Evolutionary conservation across 2,797 vertebrate species (phyloP).

Genomic region (Anguilla anguilla): DNA sequence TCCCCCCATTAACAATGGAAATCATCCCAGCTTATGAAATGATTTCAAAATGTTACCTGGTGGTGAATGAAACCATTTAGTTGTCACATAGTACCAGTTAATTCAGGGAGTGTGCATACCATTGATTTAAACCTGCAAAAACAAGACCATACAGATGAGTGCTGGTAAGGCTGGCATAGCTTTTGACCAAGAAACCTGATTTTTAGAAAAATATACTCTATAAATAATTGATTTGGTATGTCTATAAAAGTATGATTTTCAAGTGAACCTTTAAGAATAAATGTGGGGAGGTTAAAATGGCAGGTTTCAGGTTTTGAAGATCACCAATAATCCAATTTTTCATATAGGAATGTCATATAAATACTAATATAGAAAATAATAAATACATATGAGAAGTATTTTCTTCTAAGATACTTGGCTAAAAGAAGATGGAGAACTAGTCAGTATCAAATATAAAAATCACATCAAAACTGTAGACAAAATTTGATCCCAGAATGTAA

Average conservation of each 20-base stretch:
- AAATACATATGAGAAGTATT: conserved; percentile 58
- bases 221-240: conserved; percentile 59
- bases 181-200: conserved; percentile 13
- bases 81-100: background rate
- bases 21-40: background rate
- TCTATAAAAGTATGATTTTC: conserved; percentile 53
- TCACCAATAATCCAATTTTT: conserved; percentile 54
- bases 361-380: conserved; percentile 62
- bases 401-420: conserved; percentile 27
- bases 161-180: conserved; percentile 53
- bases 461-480: conserved; percentile 8
- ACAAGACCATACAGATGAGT: conserved; percentile 36
- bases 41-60: background rate
- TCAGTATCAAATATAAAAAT: conserved; percentile 35
- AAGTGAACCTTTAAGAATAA: conserved; percentile 41
- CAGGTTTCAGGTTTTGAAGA: conserved; percentile 41
- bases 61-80: background rate
- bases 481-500: conserved; percentile 31
- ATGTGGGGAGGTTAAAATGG: conserved; percentile 47
- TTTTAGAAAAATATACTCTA: conserved; percentile 49
- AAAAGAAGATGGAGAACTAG: conserved; percentile 40
- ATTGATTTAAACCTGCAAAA: background rate
- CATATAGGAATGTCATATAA: conserved; percentile 76
- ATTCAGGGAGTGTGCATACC: background rate
- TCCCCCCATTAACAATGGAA: background rate